Evolutionary conservation across 2,888 invertebrate species (phyloP).

Genomic region (Rhamnusium bicolor): DNA sequence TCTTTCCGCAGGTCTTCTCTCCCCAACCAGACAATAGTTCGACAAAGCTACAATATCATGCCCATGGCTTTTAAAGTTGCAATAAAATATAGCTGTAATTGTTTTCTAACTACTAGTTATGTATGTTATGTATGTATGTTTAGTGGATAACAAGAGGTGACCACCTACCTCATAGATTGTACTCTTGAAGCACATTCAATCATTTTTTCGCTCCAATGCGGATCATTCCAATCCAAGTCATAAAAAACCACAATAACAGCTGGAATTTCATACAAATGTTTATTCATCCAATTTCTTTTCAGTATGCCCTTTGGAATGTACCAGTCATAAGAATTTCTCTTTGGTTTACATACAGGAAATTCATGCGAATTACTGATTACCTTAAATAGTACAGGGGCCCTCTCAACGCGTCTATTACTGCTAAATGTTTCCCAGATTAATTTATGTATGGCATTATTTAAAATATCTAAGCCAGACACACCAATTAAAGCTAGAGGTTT

Average conservation of each 20-base stretch:
- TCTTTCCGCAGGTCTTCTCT: too few species aligned
- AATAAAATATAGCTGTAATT: too few species aligned
- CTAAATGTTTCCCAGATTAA: constrained; percentile 95
- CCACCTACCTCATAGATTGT: constrained; percentile 80
- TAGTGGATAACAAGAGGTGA: too few species aligned
- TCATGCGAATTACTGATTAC: constrained; percentile 87
- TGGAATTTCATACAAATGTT: constrained; percentile 91
- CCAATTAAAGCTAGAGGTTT: constrained; percentile 91
- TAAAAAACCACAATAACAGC: constrained; percentile 95
- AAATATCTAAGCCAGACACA: constrained; percentile 89
- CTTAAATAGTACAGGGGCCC: constrained; percentile 88
- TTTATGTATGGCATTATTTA: constrained; percentile 89
- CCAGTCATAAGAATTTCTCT: constrained; percentile 94
- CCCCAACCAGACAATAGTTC: too few species aligned
- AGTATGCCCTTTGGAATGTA: constrained; percentile 95
- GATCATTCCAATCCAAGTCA: constrained; percentile 98
- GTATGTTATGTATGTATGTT: too few species aligned
- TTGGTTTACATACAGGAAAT: constrained; percentile 90
- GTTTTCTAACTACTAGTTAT: too few species aligned
- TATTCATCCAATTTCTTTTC: constrained; percentile 95
- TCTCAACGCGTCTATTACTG: constrained; percentile 85
- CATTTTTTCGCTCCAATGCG: constrained; percentile 94
- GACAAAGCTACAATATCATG: too few species aligned
- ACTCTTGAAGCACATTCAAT: constrained; percentile 94
- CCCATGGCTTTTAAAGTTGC: too few species aligned